Percentiles rank a stretch among this genome's conserved stretches.
Conservation (phyloP, 2,113 vertebrate species). For the Bagarius yarrelli region DNA sequence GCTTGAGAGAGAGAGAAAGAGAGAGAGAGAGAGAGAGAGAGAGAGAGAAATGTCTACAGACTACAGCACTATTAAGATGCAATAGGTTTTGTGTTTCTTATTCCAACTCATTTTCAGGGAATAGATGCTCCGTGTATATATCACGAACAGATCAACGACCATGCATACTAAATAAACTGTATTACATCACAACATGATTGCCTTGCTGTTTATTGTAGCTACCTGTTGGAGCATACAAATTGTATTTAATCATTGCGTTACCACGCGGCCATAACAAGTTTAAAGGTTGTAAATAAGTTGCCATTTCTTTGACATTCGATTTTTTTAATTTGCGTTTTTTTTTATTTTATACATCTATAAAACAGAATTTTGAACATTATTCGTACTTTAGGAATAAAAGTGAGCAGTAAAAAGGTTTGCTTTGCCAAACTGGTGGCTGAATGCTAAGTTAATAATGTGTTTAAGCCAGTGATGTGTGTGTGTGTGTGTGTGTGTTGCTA, state of each 20-base stretch:
- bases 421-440: not conserved
- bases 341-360: not conserved
- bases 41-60: not conserved
- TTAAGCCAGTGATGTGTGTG: not conserved
- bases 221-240: not conserved
- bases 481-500: constrained; percentile 3
- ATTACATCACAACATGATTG: not conserved
- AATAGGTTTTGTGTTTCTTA: not conserved
- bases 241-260: not conserved
- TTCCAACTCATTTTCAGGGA: not conserved
- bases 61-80: not conserved
- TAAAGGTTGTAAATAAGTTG: not conserved
- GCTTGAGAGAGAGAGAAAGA: too few relatives aligned
- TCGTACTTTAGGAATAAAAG: constrained; percentile 24
- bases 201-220: not conserved
- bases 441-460: constrained; percentile 3
- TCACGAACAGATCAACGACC: not conserved
- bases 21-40: too few relatives aligned
- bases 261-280: not conserved
- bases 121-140: not conserved
- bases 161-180: not conserved
- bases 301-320: too few relatives aligned
- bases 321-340: too few relatives aligned
- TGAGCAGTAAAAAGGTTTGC: constrained; percentile 8
- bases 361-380: constrained; percentile 30